Base-by-base conservation (phyloP, 2,888 invertebrate genomes). In the Entomobrya proxima region DNA sequence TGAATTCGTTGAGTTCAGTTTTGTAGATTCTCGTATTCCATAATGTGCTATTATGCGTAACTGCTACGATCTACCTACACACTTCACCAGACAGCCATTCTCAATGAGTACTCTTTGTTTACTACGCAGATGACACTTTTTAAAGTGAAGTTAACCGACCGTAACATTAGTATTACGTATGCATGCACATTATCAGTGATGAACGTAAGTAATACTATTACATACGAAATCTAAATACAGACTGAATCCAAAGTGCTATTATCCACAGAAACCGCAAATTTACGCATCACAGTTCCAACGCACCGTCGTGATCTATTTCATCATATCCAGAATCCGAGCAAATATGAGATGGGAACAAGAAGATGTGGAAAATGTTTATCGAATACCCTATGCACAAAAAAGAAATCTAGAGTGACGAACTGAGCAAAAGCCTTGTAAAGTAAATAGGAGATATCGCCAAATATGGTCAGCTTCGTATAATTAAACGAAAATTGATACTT, bases 231-330 rank as follows among this genome's bases (percentile, higher is more conserved):
- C n/a, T n/a, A n/a, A n/a, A n/a, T n/a, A n/a, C n/a, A n/a, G 55
- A 7, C 3, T 18, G 21, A 52, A 24, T 52, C 3, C 7, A 4
- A 52, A 52, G 64, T 64, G 35, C n/a, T 32, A n/a, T 32, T 35
- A 77, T 77, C 61, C 61, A 67, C 32, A 13, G 35, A 67, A 78
- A 78, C 78, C 78, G 78, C 78, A 67, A 78, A 64, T 78, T 78
- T 47, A 78, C 64, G 77, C 67, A 64, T n/a, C 67, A 21, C 35
- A 64, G 2, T 58, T 15, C 30, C 15, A 30, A 30, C 35, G 32
- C 6, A 32, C 35, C 35, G 64, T 5, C 35, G 18, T 35, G 35
- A n/a, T n/a, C n/a, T n/a, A n/a, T n/a, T n/a, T n/a, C n/a, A n/a
- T n/a, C n/a, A n/a, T n/a, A n/a, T n/a, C n/a, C n/a, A n/a, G n/a